These are phyloP conservation scores for Alouatta caraya DNA, from an alignment of 2,797 vertebrate species.

Conservation along the genomic window DNA sequence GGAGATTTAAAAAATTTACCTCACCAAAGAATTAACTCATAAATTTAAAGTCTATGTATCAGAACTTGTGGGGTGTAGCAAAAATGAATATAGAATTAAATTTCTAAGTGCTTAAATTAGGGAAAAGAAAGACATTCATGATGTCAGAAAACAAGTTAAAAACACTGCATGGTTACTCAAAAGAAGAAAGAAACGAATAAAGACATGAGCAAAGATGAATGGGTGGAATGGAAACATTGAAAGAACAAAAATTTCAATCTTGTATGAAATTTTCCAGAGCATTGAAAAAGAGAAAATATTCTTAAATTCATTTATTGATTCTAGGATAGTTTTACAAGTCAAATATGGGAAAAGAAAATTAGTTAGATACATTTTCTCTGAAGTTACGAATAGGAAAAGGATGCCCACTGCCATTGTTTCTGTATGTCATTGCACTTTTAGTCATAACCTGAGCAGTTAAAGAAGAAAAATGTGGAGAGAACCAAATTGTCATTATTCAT, in stretches of 20 bases:
- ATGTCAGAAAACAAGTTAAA: not conserved
- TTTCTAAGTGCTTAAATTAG: constrained; percentile 20
- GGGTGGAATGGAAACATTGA: not conserved
- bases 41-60: constrained; percentile 28
- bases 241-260: constrained; percentile 10
- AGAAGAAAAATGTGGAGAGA: not conserved
- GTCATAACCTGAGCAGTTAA: not conserved
- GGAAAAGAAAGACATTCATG: constrained; percentile 17
- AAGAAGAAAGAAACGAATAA: not conserved
- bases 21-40: not conserved
- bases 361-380: not conserved
- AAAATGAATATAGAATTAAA: constrained; percentile 15
- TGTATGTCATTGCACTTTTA: not conserved
- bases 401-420: not conserved
- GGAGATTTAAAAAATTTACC: not conserved
- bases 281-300: constrained; percentile 3
- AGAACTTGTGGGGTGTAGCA: not conserved
- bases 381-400: constrained; percentile 31
- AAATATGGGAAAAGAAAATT: constrained; percentile 20
- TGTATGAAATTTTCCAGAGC: constrained; percentile 1
- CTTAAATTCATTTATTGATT: not conserved
- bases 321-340: not conserved
- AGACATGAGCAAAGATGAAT: not conserved
- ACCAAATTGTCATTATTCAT: not conserved
- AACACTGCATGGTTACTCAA: not conserved